Percentiles rank a stretch among this genome's conserved stretches.
Conservation (phyloP, 30 jellyfish, hydroid and myxozoan genomes). For the Aurelia coerulea region DNA sequence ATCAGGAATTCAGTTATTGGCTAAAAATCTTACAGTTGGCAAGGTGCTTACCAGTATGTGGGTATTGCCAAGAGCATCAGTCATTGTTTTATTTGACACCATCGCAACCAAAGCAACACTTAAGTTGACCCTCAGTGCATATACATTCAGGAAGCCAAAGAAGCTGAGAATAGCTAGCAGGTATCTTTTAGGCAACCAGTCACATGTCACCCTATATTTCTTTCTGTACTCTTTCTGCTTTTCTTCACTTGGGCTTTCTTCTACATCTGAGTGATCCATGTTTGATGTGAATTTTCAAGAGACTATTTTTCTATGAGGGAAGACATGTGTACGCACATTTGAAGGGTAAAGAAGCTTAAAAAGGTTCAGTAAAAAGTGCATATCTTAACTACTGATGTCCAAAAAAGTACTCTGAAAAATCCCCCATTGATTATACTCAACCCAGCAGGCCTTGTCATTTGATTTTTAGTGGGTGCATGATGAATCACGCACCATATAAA, state of each 20-base stretch:
- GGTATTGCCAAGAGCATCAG: constrained; percentile 67
- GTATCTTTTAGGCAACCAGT: constrained; percentile 90
- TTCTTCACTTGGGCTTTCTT: constrained; percentile 19
- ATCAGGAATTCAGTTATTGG: too few species aligned
- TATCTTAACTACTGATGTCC: too few species aligned
- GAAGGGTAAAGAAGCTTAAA: too few species aligned
- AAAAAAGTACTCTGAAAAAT: too few species aligned
- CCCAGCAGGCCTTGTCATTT: too few species aligned
- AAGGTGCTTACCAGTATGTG: constrained; percentile 53
- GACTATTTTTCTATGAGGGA: too few species aligned
- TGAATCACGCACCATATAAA: too few species aligned
- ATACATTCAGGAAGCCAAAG: constrained; percentile 93
- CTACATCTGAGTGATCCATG: constrained; percentile 22
- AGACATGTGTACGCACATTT: too few species aligned
- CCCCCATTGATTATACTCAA: too few species aligned
- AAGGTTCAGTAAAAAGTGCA: too few species aligned
- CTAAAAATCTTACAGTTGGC: background rate
- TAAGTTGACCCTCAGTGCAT: constrained; percentile 91
- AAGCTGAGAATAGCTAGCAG: constrained; percentile 89
- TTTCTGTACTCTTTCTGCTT: background rate
- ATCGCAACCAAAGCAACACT: constrained; percentile 98
- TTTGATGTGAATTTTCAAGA: background rate
- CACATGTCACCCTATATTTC: constrained; percentile 57
- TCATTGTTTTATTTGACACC: constrained; percentile 80
- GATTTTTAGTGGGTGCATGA: too few species aligned